Conservation (phyloP, 2,113 vertebrate genomes). For the Megalops atlanticus region DNA sequence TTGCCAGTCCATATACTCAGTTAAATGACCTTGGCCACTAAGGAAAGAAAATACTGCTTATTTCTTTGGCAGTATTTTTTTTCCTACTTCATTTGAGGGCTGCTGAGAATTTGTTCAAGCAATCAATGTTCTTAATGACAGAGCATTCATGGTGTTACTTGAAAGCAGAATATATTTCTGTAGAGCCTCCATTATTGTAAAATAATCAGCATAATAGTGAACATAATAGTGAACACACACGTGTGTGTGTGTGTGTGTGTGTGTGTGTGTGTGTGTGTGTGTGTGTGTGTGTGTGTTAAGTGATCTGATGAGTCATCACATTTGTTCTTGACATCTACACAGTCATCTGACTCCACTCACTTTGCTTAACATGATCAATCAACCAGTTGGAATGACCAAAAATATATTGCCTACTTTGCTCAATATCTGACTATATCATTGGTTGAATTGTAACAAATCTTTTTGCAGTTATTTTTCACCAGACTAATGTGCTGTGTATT, state of each 20-base stretch:
- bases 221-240: not conserved
- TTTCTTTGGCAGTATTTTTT: conserved; percentile 58
- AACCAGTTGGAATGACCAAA: no score
- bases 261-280: no score
- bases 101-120: conserved; percentile 65
- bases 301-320: no score
- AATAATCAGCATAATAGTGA: not conserved
- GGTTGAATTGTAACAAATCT: no score
- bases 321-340: no score
- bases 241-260: not conserved
- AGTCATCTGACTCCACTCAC: no score
- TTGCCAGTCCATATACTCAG: conserved; percentile 75
- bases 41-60: conserved; percentile 67
- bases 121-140: conserved; percentile 51
- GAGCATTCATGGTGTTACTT: conserved; percentile 27
- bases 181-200: not conserved
- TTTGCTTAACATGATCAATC: no score
- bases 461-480: no score
- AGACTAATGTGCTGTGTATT: no score
- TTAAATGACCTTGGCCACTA: conserved; percentile 75
- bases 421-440: no score
- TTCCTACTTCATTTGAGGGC: conserved; percentile 64
- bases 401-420: no score
- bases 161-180: conserved; percentile 37
- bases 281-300: no score